Percentiles rank a stretch among this genome's conserved stretches.
phyloP scores from a whole-genome alignment of 2,888 invertebrate genomes.

The Campopleginae sp. region DNA sequence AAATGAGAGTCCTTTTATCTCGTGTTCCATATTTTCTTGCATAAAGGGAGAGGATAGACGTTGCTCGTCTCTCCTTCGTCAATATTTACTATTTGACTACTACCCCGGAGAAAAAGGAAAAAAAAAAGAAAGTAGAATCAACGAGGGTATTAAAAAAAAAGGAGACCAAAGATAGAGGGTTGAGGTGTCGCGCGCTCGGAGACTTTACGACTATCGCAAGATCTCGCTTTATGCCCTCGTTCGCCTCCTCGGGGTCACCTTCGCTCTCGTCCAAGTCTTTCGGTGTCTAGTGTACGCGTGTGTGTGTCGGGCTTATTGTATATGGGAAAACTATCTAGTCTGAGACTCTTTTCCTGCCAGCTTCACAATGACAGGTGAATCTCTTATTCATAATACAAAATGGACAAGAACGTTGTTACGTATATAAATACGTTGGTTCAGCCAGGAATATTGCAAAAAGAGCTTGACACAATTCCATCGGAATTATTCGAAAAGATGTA shows the following conservation, averaged over 20 bases:
- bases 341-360: conserved; percentile 7
- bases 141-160: conserved; percentile 18
- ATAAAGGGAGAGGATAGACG: neutral
- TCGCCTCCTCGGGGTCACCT: conserved; percentile 30
- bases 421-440: conserved; percentile 10
- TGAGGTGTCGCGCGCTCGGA: conserved; percentile 40
- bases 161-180: conserved; percentile 42
- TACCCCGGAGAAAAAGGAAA: conserved; percentile 11
- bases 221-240: conserved; percentile 54
- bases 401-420: conserved; percentile 41
- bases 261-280: conserved; percentile 7
- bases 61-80: conserved; percentile 57
- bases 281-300: neutral
- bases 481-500: neutral
- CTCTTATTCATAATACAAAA: conserved; percentile 31
- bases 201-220: conserved; percentile 46
- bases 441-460: conserved; percentile 26
- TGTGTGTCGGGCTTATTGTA: neutral
- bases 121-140: conserved; percentile 31
- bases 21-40: neutral
- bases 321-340: conserved; percentile 41
- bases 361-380: conserved; percentile 14
- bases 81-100: conserved; percentile 70
- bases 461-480: conserved; percentile 45
- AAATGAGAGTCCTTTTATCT: conserved; percentile 4